Conservation (phyloP, 2,113 vertebrate species). For the Corydoras maculifer region DNA sequence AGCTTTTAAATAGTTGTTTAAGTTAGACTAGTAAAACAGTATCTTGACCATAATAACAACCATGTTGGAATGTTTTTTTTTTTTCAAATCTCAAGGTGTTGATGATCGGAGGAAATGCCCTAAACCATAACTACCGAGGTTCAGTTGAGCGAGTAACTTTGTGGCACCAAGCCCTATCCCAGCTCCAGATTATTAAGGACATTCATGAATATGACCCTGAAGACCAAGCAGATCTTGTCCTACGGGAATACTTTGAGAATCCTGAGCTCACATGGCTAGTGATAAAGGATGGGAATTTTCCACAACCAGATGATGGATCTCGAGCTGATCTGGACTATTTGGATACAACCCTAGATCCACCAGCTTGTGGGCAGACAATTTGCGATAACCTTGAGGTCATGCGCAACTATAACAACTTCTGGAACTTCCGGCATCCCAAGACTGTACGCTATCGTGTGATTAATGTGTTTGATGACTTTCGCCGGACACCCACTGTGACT, state of each 20-base stretch:
- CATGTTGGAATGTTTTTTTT: too few relatives aligned
- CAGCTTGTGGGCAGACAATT: slow-evolving; percentile 88
- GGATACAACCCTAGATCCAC: slow-evolving; percentile 82
- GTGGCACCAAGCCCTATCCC: slow-evolving; percentile 82
- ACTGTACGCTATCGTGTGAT: slow-evolving; percentile 87
- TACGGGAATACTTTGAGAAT: slow-evolving; percentile 87
- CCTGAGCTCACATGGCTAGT: slow-evolving; percentile 82
- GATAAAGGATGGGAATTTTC: slow-evolving; percentile 84
- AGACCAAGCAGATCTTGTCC: slow-evolving; percentile 83
- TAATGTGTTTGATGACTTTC: slow-evolving; percentile 78
- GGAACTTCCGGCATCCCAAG: slow-evolving; percentile 79
- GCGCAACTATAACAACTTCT: slow-evolving; percentile 84
- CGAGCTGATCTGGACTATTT: slow-evolving; percentile 66
- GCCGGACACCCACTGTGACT: slow-evolving; percentile 78
- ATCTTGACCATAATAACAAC: too few relatives aligned
- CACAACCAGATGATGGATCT: slow-evolving; percentile 67
- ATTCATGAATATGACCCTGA: slow-evolving; percentile 72
- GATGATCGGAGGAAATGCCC: slow-evolving; percentile 87
- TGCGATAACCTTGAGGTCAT: slow-evolving; percentile 89
- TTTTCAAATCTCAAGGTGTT: slow-evolving; percentile 65
- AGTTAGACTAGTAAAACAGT: too few relatives aligned
- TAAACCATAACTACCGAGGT: slow-evolving; percentile 91
- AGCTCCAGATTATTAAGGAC: slow-evolving; percentile 81
- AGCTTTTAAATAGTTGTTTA: too few relatives aligned
- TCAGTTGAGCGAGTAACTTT: slow-evolving; percentile 80